Base-by-base conservation (phyloP, 1,140 invertebrate species). In the Trachymyrmex cornetzi region DNA sequence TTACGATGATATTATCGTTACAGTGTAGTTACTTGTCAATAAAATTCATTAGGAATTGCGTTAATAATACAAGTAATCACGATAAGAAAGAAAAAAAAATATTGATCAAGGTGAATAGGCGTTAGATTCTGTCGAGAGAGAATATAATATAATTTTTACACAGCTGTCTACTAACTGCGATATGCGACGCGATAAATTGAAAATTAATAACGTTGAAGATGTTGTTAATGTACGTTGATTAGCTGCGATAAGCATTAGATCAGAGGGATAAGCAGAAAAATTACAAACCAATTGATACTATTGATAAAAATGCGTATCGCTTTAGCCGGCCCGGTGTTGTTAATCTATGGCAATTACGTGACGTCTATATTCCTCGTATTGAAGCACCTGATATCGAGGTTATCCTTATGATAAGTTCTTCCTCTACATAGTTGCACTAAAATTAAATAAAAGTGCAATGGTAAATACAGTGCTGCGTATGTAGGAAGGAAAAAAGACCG, bases 381-480 rank as follows among this genome's bases (percentile, higher is more conserved):
- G 22, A 2, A 55, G 55, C 30, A 57, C 14, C 34, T 55, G 53
- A 24, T 79, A 74, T 50, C 53, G 82, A 55, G 61, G 30, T 75
- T 75, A 57, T 80, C 77, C 77, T 3, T 14, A 69, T 38, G 59
- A 69, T 82, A 84, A 84, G 24, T 61, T 11, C 50, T n/a, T 24
- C 27, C 38, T 69, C 80, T 77, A 88, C 61, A 85, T 90, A 90
- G 90, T 88, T 86, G 77, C 87, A 79, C 77, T 74, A 88, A 88
- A 90, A 80, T 86, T 82, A 50, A 59, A 61, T 74, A 89, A 79
- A 80, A 88, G 57, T 80, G 64, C 61, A 88, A 48, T 19, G 55
- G 71, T 48, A 90, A 90, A 90, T 85, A 90, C 55, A 14, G 24
- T 79, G 61, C 24, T 79, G 44, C 24, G 67, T 61, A 53, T 53